phyloP scores from a whole-genome alignment of 2,797 vertebrate species.

The Poecilia picta region DNA sequence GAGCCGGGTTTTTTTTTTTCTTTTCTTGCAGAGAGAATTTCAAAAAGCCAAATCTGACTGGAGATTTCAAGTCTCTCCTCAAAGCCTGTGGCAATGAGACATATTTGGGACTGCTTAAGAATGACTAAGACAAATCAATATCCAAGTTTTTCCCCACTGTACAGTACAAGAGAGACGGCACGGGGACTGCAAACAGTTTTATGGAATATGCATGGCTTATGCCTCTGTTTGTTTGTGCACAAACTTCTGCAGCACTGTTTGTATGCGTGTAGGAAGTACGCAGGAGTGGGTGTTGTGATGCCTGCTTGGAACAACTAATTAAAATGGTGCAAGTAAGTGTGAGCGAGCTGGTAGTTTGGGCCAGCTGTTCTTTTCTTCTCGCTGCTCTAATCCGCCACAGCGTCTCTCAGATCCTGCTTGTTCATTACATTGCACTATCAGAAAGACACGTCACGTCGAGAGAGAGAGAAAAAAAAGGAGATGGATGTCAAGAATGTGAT shows the following conservation, averaged over 20 bases:
- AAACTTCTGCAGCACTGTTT: slow-evolving; percentile 12
- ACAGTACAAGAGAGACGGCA: slow-evolving; percentile 35
- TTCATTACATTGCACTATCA: slow-evolving; percentile 34
- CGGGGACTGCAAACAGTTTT: slow-evolving; percentile 31
- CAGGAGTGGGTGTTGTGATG: slow-evolving; percentile 27
- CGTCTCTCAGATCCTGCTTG: slow-evolving; percentile 53
- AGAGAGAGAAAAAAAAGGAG: slow-evolving; percentile 36
- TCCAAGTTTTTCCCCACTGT: slow-evolving; percentile 28
- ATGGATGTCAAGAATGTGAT: slow-evolving; percentile 46
- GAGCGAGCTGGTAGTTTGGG: slow-evolving; percentile 51
- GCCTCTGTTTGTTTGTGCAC: slow-evolving; percentile 8
- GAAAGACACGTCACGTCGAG: slow-evolving; percentile 1
- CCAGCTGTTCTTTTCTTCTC: slow-evolving; percentile 68
- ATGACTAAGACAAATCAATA: slow-evolving; percentile 57
- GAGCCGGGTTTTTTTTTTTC: neutral
- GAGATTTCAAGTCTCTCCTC: neutral
- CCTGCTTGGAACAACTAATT: slow-evolving; percentile 53
- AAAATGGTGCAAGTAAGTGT: slow-evolving; percentile 60
- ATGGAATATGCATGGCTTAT: slow-evolving; percentile 42
- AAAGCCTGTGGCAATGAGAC: slow-evolving; percentile 24
- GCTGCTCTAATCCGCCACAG: slow-evolving; percentile 46
- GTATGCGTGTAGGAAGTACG: slow-evolving; percentile 10
- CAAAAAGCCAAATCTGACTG: slow-evolving; percentile 28
- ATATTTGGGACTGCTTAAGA: slow-evolving; percentile 49
- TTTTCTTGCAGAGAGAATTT: slow-evolving; percentile 19